Conservation (phyloP, 2,113 vertebrate genomes). For the Perognathus longimembris region DNA sequence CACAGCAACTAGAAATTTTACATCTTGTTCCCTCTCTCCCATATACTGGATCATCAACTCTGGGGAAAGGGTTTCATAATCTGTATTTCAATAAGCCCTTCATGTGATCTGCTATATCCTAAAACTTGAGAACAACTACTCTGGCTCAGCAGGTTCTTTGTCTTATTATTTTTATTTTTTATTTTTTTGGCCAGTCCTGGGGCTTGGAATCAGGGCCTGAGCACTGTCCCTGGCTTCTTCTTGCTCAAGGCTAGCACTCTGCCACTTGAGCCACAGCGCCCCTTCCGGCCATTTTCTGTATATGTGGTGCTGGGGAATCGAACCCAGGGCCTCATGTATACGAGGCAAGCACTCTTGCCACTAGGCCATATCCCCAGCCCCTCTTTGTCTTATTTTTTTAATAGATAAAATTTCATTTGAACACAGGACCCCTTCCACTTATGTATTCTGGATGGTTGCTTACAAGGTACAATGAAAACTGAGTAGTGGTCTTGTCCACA, state of each 20-base stretch:
- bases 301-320: too few relatives aligned
- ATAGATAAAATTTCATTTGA: neutral
- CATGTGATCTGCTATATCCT: neutral
- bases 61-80: neutral
- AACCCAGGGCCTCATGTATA: too few relatives aligned
- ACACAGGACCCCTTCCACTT: neutral
- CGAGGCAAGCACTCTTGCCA: too few relatives aligned
- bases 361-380: too few relatives aligned
- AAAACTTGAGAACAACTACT: neutral
- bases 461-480: neutral
- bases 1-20: neutral
- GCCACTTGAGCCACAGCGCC: too few relatives aligned
- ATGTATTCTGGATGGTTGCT: neutral
- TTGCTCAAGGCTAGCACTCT: too few relatives aligned
- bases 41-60: slow-evolving; percentile 12
- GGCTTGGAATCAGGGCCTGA: too few relatives aligned
- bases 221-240: too few relatives aligned
- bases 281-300: too few relatives aligned
- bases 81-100: neutral
- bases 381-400: neutral
- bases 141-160: neutral
- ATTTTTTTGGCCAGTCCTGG: too few relatives aligned
- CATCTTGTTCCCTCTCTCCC: neutral
- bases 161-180: too few relatives aligned
- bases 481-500: neutral